These are phyloP conservation scores for Toxotes lorentzi DNA, from an alignment of 2,797 vertebrate species.

Conservation along the genomic window DNA sequence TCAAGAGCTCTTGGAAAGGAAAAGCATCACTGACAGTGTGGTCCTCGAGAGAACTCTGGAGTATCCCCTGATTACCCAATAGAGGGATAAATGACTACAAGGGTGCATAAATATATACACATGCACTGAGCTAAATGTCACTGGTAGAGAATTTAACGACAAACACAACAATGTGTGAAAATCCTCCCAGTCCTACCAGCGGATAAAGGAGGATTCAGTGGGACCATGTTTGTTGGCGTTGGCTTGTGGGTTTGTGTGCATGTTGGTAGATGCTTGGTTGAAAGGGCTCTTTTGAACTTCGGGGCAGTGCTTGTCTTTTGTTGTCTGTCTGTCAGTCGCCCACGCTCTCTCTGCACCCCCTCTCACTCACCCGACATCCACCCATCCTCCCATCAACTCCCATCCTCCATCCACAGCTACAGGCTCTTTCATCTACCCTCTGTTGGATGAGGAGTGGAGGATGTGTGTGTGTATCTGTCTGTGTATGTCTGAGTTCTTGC, in stretches of 20 bases:
- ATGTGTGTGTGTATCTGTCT: conserved; percentile 10
- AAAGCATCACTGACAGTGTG: conserved; percentile 1
- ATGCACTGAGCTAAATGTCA: background rate
- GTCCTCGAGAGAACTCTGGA: background rate
- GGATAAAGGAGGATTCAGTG: conserved; percentile 7
- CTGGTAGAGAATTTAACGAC: background rate
- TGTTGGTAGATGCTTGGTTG: conserved; percentile 46
- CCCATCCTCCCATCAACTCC: conserved; percentile 46
- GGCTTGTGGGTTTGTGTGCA: conserved; percentile 27
- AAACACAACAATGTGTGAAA: conserved; percentile 9
- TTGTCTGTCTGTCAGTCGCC: conserved; percentile 68
- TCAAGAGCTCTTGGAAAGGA: conserved; percentile 19
- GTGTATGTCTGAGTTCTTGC: background rate
- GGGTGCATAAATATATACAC: conserved; percentile 6
- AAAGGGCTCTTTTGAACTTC: conserved; percentile 74
- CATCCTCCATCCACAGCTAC: conserved; percentile 66
- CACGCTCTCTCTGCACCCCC: conserved; percentile 38
- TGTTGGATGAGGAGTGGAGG: conserved; percentile 34
- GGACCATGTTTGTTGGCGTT: conserved; percentile 5
- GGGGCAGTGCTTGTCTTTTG: conserved; percentile 69
- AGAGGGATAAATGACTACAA: background rate
- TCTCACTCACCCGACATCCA: conserved; percentile 46
- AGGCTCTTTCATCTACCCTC: conserved; percentile 66
- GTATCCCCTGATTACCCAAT: conserved; percentile 5
- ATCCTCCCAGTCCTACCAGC: conserved; percentile 2